Conservation (phyloP, 1,140 invertebrate species). For the Delia radicum region DNA sequence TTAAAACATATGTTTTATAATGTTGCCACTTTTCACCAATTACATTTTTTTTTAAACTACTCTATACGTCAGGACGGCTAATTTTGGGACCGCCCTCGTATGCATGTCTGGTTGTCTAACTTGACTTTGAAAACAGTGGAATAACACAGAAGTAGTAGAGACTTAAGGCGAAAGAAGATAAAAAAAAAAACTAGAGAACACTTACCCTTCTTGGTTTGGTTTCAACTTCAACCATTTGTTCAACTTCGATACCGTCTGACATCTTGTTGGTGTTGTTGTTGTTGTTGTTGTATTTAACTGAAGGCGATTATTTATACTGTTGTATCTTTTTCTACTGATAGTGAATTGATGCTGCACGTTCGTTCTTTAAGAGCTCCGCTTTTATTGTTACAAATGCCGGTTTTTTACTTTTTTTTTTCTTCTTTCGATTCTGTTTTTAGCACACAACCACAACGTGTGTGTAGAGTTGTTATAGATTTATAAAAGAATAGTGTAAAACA, state of each 20-base stretch:
- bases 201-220: constrained; percentile 52
- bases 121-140: neutral
- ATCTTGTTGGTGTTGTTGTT: constrained; percentile 31
- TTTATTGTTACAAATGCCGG: constrained; percentile 21
- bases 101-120: too few relatives aligned
- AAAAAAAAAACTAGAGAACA: neutral
- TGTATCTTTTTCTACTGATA: neutral
- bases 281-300: neutral
- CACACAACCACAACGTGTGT: neutral
- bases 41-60: too few relatives aligned
- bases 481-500: neutral
- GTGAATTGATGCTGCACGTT: constrained; percentile 16
- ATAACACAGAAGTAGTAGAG: neutral
- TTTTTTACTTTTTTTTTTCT: neutral
- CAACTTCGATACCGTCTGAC: constrained; percentile 55
- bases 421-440: neutral
- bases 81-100: too few relatives aligned
- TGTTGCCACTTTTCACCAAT: too few relatives aligned
- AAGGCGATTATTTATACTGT: neutral
- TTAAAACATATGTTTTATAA: too few relatives aligned
- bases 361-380: constrained; percentile 4
- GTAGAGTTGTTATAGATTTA: neutral
- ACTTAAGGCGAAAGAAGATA: neutral
- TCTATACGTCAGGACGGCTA: too few relatives aligned
- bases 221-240: constrained; percentile 39